These are phyloP conservation scores for Rhadina sibilatrix DNA, from an alignment of 2,113 vertebrate species.

Conservation along the genomic window DNA sequence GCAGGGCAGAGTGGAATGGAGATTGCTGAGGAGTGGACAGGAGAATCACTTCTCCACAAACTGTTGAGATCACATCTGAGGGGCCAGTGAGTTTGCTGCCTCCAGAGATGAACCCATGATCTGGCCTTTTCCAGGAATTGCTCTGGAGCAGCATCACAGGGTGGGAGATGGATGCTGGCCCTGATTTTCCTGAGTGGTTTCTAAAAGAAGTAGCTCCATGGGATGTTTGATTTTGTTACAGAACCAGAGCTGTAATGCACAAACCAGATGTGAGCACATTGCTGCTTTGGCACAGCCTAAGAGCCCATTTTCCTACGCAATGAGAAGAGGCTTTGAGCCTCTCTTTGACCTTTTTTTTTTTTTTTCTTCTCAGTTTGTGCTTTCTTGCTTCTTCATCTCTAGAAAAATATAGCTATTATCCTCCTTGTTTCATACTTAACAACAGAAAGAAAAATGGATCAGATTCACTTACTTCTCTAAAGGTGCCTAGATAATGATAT, in stretches of 20 bases:
- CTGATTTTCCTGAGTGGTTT: neutral
- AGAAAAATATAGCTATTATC: neutral
- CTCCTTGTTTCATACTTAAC: neutral
- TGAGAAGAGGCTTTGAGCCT: neutral
- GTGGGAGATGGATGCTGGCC: neutral
- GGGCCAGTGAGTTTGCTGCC: neutral
- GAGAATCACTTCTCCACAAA: neutral
- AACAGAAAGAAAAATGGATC: neutral
- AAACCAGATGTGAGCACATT: neutral
- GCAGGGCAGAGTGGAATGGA: neutral
- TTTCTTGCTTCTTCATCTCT: neutral
- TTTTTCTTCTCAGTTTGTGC: neutral
- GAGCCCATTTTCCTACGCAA: neutral
- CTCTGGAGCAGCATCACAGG: rapidly evolving
- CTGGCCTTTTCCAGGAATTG: neutral
- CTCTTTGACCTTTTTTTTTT: neutral
- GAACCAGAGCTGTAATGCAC: neutral
- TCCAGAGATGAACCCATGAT: rapidly evolving
- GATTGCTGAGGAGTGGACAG: rapidly evolving
- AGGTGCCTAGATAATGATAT: neutral
- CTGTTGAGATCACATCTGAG: neutral
- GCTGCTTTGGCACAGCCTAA: neutral
- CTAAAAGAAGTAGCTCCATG: neutral
- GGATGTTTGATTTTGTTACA: neutral
- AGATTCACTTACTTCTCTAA: neutral